Conservation (phyloP, 2,888 invertebrate species). For the Deroplatys truncata region DNA sequence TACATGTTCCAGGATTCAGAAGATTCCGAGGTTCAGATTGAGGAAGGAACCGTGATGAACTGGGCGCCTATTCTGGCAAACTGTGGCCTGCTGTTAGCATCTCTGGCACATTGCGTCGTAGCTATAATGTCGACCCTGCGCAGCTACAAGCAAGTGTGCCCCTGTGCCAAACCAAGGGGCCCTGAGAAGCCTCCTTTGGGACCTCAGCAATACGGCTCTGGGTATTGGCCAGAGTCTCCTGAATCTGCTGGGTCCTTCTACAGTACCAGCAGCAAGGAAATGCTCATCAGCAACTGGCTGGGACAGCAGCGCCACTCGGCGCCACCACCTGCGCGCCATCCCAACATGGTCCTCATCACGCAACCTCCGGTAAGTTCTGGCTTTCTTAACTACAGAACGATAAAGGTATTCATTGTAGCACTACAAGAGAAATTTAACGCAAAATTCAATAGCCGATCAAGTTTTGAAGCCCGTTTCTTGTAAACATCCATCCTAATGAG, state of each 20-base stretch:
- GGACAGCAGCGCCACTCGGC: constrained; percentile 16
- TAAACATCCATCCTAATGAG: too few species aligned
- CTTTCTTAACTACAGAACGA: neutral
- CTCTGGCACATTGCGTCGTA: constrained; percentile 55
- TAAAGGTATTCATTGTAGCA: too few species aligned
- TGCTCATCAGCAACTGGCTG: constrained; percentile 30
- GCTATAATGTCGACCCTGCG: constrained; percentile 38
- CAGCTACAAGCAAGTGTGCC: constrained; percentile 34
- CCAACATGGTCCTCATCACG: constrained; percentile 13
- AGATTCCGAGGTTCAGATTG: neutral
- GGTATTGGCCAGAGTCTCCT: neutral
- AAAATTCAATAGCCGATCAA: too few species aligned
- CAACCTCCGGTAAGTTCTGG: constrained; percentile 17
- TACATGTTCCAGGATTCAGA: neutral
- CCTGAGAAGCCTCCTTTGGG: neutral
- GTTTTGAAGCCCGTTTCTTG: too few species aligned
- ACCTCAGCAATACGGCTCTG: neutral
- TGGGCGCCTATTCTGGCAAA: constrained; percentile 61
- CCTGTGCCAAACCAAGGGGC: constrained; percentile 20
- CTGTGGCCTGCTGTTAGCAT: constrained; percentile 57
- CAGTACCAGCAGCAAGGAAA: constrained; percentile 27
- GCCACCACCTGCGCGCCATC: neutral
- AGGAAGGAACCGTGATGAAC: constrained; percentile 20
- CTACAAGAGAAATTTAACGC: too few species aligned
- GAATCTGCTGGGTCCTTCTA: constrained; percentile 17